Evolutionary conservation across 2,888 invertebrate species (phyloP), one percentile per base, ranked within the genome.

Genomic region (Schizaphis graminum): DNA sequence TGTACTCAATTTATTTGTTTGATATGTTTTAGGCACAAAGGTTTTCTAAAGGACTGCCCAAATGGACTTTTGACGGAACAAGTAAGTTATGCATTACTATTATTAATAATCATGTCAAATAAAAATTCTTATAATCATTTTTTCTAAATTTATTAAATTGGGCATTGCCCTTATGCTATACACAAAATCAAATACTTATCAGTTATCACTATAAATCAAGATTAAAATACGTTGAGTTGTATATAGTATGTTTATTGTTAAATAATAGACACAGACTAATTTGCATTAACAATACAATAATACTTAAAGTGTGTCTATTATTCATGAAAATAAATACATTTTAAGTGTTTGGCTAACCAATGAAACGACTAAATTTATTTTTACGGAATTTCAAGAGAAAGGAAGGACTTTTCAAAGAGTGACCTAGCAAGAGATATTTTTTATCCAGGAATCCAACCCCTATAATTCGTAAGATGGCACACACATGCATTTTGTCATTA

Each of bases 1-100:
- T 86, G 13, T 86, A 86, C 5, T 49, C 8, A 53, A 88, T n/a
- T 3, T n/a, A 35, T 57, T 57, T 91, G 44, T 77, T 77, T 85
- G 84, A 56, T 91, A 24, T 92, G 44, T 94, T 97, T 96, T 96
- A 98, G 98, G 98, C 98, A 99, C 97, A 99, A 99, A 97, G 99
- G 99, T 96, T 99, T 99, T 96, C 97, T 99, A 95, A 98, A 99
- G 96, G 99, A 99, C 96, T 99, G 99, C 96, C 99, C 99, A 94
- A 98, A 99, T 96, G 99, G 99, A 95, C 97, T 98, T 95, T 97
- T 99, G 94, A 99, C 99, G 94, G 99, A 99, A 96, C 98, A 98
- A 97, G 99, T 98, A 96, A 96, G 96, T 96, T 94, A 56, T 77
- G 26, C 26, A 35, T 16, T 26, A 56, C 16, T 41, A 47, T n/a